Evolutionary conservation across 2,113 vertebrate genomes (phyloP).

Genomic region (Cyanistes caeruleus): DNA sequence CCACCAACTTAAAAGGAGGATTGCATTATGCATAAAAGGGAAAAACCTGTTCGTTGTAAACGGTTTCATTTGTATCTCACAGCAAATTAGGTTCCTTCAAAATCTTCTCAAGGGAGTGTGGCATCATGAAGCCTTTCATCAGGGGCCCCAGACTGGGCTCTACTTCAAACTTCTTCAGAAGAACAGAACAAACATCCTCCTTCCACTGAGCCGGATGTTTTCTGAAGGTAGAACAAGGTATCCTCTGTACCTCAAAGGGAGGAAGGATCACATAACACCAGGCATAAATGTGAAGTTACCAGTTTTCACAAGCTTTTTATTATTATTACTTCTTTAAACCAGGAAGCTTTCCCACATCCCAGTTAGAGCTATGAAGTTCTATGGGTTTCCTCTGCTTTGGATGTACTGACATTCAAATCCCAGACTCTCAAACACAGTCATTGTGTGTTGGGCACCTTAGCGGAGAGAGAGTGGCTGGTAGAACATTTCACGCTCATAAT

Average conservation of each 20-base stretch:
- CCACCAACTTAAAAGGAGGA: background rate
- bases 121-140: slow-evolving; percentile 40
- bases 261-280: slow-evolving; percentile 58
- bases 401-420: background rate
- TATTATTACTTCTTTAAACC: slow-evolving; percentile 28
- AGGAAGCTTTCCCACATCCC: slow-evolving; percentile 25
- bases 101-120: slow-evolving; percentile 18
- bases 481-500: background rate
- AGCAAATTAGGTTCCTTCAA: background rate
- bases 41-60: background rate
- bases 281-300: slow-evolving; percentile 18
- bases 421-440: background rate
- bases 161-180: slow-evolving; percentile 53
- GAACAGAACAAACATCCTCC: slow-evolving; percentile 63
- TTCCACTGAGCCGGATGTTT: slow-evolving; percentile 49
- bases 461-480: background rate
- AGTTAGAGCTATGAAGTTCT: background rate
- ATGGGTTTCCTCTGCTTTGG: slow-evolving; percentile 16
- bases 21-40: background rate
- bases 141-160: slow-evolving; percentile 22
- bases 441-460: background rate
- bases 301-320: background rate
- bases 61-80: background rate
- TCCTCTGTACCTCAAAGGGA: slow-evolving; percentile 56
- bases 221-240: slow-evolving; percentile 59